Conservation (phyloP, 2,888 invertebrate species). For the Ochlodes sylvanus region DNA sequence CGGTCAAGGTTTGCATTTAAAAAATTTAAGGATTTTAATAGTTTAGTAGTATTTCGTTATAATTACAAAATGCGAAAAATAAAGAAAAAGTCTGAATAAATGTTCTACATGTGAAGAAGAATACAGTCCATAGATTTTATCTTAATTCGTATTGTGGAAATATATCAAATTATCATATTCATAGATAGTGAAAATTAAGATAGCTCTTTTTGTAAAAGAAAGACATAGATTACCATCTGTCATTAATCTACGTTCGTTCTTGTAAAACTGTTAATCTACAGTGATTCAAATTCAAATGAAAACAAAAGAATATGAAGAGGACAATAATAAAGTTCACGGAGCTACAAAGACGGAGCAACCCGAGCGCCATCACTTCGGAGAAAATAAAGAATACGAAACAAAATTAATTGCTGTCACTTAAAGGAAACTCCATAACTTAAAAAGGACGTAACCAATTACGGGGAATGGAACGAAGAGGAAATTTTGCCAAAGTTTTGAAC, state of each 20-base stretch:
- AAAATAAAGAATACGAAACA: conserved; percentile 14
- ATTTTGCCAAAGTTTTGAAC: conserved; percentile 21
- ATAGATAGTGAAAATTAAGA: too few relatives aligned
- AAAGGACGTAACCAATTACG: conserved; percentile 29
- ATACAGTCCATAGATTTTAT: too few relatives aligned
- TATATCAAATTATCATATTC: too few relatives aligned
- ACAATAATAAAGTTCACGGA: background rate
- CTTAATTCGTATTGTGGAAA: too few relatives aligned
- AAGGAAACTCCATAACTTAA: conserved; percentile 22
- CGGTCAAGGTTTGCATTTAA: too few relatives aligned
- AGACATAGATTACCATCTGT: background rate
- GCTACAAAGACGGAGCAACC: background rate
- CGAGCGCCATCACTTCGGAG: background rate
- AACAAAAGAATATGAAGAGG: background rate
- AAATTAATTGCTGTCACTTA: conserved; percentile 21
- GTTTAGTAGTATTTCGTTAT: too few relatives aligned
- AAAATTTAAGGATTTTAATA: too few relatives aligned
- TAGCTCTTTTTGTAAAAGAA: too few relatives aligned
- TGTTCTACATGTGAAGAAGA: too few relatives aligned
- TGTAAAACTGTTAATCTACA: background rate
- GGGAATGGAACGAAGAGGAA: conserved; percentile 11
- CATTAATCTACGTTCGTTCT: background rate
- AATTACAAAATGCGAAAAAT: too few relatives aligned
- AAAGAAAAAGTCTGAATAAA: too few relatives aligned
- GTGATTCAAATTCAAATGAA: background rate